Percentiles rank a stretch among this genome's conserved stretches.
phyloP scores from a whole-genome alignment of 1,140 invertebrate species.

The Drosophila micromelanica region DNA sequence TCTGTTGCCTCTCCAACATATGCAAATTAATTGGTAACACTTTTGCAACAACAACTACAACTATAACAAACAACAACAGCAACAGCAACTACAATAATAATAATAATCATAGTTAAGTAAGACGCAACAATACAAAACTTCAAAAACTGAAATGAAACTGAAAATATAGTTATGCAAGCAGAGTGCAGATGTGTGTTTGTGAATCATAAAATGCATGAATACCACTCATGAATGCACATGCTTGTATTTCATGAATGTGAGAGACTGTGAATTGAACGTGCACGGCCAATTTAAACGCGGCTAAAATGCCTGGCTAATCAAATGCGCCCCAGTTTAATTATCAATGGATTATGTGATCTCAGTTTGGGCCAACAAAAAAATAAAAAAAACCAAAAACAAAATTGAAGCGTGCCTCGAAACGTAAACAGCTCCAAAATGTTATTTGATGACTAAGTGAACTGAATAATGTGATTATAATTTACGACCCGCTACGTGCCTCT shows the following conservation, averaged over 20 bases:
- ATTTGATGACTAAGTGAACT: slow-evolving; percentile 26
- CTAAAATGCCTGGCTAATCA: slow-evolving; percentile 21
- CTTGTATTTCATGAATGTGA: slow-evolving; percentile 28
- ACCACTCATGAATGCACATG: slow-evolving; percentile 34
- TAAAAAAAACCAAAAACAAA: not conserved
- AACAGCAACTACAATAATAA: slow-evolving; percentile 42
- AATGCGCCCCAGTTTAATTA: slow-evolving; percentile 40
- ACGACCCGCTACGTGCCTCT: slow-evolving; percentile 28
- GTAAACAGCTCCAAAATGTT: slow-evolving; percentile 14
- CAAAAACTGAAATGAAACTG: slow-evolving; percentile 57
- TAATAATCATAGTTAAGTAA: slow-evolving; percentile 50
- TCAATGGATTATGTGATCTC: slow-evolving; percentile 20
- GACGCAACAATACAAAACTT: slow-evolving; percentile 58
- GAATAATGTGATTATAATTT: slow-evolving; percentile 30
- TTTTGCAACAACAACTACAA: slow-evolving; percentile 55
- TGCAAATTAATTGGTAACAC: slow-evolving; percentile 81
- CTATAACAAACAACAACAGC: slow-evolving; percentile 8
- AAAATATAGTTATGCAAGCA: slow-evolving; percentile 47
- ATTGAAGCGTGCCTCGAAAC: slow-evolving; percentile 47
- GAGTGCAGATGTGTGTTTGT: slow-evolving; percentile 56
- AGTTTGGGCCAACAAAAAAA: slow-evolving; percentile 8
- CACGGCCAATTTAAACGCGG: slow-evolving; percentile 55
- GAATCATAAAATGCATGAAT: slow-evolving; percentile 50
- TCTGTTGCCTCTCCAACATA: slow-evolving; percentile 58
- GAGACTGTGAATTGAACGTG: slow-evolving; percentile 67